These are phyloP conservation scores for Agrilus biguttatus DNA, from an alignment of 2,888 invertebrate species.

Conservation along the genomic window DNA sequence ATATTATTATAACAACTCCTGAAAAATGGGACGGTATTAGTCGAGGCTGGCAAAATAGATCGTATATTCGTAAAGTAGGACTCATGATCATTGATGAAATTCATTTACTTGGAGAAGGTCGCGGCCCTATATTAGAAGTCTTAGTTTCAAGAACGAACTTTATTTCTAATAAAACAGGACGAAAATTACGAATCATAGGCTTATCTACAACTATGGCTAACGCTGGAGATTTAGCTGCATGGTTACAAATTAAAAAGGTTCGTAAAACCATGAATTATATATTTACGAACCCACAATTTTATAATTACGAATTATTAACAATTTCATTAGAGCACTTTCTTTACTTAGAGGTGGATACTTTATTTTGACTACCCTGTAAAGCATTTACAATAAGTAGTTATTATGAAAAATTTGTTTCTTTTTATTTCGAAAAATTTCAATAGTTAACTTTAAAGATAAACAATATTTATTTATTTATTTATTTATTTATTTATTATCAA, in stretches of 20 bases:
- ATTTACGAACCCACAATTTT: background rate
- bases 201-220: conserved; percentile 96
- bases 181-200: conserved; percentile 77
- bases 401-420: too few species aligned
- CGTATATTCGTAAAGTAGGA: conserved; percentile 82
- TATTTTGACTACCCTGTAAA: too few species aligned
- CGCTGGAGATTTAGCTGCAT: conserved; percentile 90
- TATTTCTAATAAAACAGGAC: conserved; percentile 78
- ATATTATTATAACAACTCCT: conserved; percentile 96
- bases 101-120: conserved; percentile 83
- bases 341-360: too few species aligned
- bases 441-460: too few species aligned
- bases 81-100: conserved; percentile 97
- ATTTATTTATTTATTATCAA: too few species aligned
- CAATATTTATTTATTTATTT: too few species aligned
- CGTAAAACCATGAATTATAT: background rate
- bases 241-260: conserved; percentile 71
- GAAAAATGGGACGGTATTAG: conserved; percentile 99
- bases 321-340: too few species aligned
- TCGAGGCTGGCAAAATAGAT: conserved; percentile 93
- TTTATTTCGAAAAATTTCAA: too few species aligned
- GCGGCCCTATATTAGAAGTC: conserved; percentile 87
- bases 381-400: too few species aligned
- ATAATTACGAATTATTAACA: background rate
- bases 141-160: conserved; percentile 96